phyloP scores from a whole-genome alignment of 2,113 vertebrate species.

The Alces alces region DNA sequence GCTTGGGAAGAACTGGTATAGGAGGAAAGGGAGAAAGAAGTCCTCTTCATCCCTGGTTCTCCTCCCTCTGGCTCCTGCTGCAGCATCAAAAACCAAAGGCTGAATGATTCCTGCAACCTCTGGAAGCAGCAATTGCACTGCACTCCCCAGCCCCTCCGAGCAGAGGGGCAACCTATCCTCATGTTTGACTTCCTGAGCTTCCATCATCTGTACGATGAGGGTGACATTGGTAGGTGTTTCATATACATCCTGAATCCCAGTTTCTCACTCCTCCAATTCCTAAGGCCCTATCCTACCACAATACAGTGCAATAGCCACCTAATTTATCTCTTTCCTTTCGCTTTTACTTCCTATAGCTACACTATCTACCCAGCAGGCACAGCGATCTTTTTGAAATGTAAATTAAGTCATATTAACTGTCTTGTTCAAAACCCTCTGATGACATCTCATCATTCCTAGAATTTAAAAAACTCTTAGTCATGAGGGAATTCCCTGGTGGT shows the following conservation, averaged over 20 bases:
- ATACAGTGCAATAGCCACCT: background rate
- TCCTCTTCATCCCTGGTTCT: fast-evolving
- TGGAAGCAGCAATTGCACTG: background rate
- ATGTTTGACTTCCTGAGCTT: background rate
- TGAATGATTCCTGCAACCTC: background rate
- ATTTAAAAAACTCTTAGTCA: background rate
- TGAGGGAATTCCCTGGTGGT: background rate
- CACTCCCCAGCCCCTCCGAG: fast-evolving
- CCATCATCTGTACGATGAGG: background rate
- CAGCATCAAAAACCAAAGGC: background rate
- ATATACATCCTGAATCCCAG: background rate
- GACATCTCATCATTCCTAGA: background rate
- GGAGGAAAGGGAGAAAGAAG: background rate
- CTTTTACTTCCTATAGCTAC: background rate
- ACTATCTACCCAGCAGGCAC: background rate
- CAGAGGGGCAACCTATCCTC: background rate
- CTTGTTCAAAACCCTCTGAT: background rate
- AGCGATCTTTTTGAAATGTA: background rate
- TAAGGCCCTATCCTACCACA: background rate
- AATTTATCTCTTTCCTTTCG: background rate
- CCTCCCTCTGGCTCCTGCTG: background rate
- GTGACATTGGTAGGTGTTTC: background rate
- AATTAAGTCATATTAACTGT: background rate
- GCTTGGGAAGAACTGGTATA: background rate
- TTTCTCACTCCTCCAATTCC: background rate